Base-by-base conservation (phyloP, 2,888 invertebrate genomes). In the Eupithecia dodoneata region DNA sequence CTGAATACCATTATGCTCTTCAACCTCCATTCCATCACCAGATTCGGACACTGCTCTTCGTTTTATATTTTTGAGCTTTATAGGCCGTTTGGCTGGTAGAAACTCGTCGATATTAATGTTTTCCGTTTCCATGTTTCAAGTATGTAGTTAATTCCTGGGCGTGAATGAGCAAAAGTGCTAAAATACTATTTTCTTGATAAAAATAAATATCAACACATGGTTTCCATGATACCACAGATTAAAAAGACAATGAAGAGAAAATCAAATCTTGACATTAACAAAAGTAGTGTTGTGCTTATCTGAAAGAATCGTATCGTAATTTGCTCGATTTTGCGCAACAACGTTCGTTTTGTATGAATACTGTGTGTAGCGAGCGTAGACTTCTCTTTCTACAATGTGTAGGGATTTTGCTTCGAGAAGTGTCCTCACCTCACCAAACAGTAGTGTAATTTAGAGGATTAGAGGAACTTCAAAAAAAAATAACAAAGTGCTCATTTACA, bases 21-120 rank as follows among this genome's bases (percentile, higher is more conserved):
- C 97, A 2, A 97, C 95, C 88, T 97, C 96, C 97, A 97, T 97
- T 73, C 90, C 92, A 80, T 94, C 94, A 69, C 95, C 96, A 79
- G 93, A 93, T 82, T 95, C 93, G 0, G 95, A 92, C 30, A 92
- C 88, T 2, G 92, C 92, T 86, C 92, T 90, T 81, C 96, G 90
- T 86, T 96, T 96, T 3, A 91, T 87, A 91, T 96, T 96, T 85
- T 93, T 92, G 18, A 92, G 82, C 83, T 90, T 94, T 74, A 94
- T 87, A 0, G 95, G 88, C 63, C 95, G 94, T 85, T 95, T 96
- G 12, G 94, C 93, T 2, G 95, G 95, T 76, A 95, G 85, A 84
- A 96, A 96, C 77, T 95, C 94, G 42, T 95, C 93, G 0, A 93
- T 89, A 82, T 93, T 95, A 59, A 96, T 96, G 79, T 96, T 96